Evolutionary conservation across 2,888 invertebrate genomes (phyloP), one percentile per base, ranked within the genome.

Genomic region (Catocala fraxini): DNA sequence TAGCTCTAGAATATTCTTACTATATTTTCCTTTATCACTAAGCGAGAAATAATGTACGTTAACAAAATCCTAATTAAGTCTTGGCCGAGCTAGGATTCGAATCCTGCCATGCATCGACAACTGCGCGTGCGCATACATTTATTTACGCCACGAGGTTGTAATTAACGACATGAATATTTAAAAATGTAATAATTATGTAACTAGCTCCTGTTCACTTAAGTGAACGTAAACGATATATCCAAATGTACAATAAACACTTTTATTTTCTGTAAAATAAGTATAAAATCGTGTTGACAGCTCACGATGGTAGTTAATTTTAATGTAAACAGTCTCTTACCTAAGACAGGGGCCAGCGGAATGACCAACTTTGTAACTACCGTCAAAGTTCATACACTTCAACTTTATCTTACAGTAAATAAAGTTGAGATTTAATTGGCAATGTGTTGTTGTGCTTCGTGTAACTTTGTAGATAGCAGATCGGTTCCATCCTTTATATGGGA

Each of bases 401-500:
- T 54, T 54, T 70, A 60, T 43, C 0, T 0, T 4, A 0, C 0
- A 0, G 0, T 1, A 2, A 0, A 7, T 65, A 68, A 9, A 42
- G 70, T 56, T 52, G 13, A 59, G n/a, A 12, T 47, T 68, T 12
- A 46, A n/a, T 4, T 63, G 13, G 0, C 4, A 34, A 12, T 6
- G 0, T 6, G 51, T 68, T 63, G 5, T n/a, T 39, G 6, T 4
- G 6, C 12, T 56, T 35, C 0, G 5, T 11, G 5, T 69, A 73
- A 62, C 51, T 63, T 79, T 69, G 78, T 76, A 45, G 62, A 59
- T 65, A 65, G 70, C 74, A 79, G 81, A 77, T 84, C 67, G 73
- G 81, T 81, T 84, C 71, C 80, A 80, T 84, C 79, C 87, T 87
- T 75, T 87, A 87, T 81, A 88, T 77, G 88, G 88, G 74, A 84